phyloP scores from a whole-genome alignment of 1,140 invertebrate species.

The Orchesella cincta region DNA sequence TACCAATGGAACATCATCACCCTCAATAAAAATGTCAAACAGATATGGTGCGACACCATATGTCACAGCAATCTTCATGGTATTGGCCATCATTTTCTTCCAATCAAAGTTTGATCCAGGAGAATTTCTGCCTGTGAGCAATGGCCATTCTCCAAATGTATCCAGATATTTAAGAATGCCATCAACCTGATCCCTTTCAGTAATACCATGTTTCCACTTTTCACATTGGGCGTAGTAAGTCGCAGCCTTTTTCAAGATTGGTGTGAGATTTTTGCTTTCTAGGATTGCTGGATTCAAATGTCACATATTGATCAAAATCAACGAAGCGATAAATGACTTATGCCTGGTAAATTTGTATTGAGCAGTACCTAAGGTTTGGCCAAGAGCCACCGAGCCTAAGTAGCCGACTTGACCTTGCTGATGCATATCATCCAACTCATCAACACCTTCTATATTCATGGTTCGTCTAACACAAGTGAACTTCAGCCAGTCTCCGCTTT shows the following conservation, averaged over 20 bases:
- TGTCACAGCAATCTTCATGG: not conserved
- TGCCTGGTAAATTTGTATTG: too few relatives aligned
- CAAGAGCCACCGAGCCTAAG: not conserved
- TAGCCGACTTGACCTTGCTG: slow-evolving; percentile 19
- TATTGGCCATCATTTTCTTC: not conserved
- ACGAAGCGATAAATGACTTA: too few relatives aligned
- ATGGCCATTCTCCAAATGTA: not conserved
- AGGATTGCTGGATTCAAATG: not conserved
- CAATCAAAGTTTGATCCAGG: not conserved
- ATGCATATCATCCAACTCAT: slow-evolving; percentile 7
- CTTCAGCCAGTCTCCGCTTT: not conserved
- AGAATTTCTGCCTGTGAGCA: not conserved
- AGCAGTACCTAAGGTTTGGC: not conserved
- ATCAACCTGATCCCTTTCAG: not conserved
- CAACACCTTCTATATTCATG: not conserved
- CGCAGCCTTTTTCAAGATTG: not conserved
- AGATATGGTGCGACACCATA: slow-evolving; percentile 8
- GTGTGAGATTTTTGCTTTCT: not conserved
- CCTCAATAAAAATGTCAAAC: slow-evolving; percentile 21
- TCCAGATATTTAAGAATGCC: not conserved
- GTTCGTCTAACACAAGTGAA: not conserved
- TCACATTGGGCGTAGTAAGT: not conserved
- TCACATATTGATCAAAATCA: not conserved
- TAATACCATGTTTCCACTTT: not conserved
- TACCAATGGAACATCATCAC: not conserved